Base-by-base conservation (phyloP, 2,797 vertebrate genomes). In the Meda fulgida region DNA sequence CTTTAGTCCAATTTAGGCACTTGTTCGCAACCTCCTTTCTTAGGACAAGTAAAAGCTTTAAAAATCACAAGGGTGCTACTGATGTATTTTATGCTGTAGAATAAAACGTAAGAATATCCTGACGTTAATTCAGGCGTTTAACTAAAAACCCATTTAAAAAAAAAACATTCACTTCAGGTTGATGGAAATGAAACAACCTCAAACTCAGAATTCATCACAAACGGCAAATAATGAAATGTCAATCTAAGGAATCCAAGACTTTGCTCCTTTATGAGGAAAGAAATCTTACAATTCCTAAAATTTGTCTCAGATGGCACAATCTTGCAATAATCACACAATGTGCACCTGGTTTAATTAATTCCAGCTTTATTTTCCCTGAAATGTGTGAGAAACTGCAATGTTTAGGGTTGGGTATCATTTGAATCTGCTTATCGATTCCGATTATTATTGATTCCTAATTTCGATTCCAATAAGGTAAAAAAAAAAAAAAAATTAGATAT, bases 281-380 rank as follows among this genome's bases (percentile, higher is more conserved):
- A 8, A 66, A 66, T 34, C 31, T n/a, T 13, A 23, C 21, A 70
- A 7, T n/a, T 40, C 34, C 21, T 40, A 4, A 60, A 40, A 77
- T 60, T n/a, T 26, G 53, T 60, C 34, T 77, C 51, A 58, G 13
- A 77, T 77, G 73, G 51, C 34, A 38, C 36, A 77, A 55, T 55
- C 48, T n/a, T 34, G 13, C 2, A 21, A 58, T 58, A 77, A 26
- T 77, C 53, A 77, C 21, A 1, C 21, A 53, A 7, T 75, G 8
- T 53, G 46, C 29, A 34, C 29, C 72, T n/a, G 2, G 53, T 58
- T 60, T 40, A 58, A 40, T 60, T 77, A 10, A 77, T 77, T 60
- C 23, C 34, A 60, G 34, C 23, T 77, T 77, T 60, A 40, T 40
- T 60, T 40, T 19, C 53, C 34, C 34, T 55, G 72, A 53, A 73